These are phyloP conservation scores for Drosophila lacertosa DNA, from an alignment of 1,140 invertebrate genomes.

Conservation along the genomic window DNA sequence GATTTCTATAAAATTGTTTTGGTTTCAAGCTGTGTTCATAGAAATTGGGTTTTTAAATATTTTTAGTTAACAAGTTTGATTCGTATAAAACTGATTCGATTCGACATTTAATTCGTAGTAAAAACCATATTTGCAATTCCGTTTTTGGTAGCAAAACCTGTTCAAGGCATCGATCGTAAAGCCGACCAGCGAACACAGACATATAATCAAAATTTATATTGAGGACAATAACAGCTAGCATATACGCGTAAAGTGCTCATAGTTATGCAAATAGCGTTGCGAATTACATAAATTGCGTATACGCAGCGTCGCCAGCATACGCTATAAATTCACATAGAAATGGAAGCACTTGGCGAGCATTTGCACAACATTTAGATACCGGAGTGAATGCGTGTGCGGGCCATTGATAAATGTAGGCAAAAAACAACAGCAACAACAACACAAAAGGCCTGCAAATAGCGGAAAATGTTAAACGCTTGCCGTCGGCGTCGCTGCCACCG, in stretches of 20 bases:
- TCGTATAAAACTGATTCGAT: too few relatives aligned
- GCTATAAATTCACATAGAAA: slow-evolving; percentile 81
- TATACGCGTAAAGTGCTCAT: slow-evolving; percentile 39
- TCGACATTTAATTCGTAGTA: too few relatives aligned
- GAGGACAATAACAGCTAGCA: slow-evolving; percentile 3
- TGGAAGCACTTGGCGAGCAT: slow-evolving; percentile 53
- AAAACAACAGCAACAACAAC: slow-evolving; percentile 47
- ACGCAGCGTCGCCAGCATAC: slow-evolving; percentile 66
- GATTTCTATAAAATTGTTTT: too few relatives aligned
- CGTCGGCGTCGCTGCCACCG: slow-evolving; percentile 18
- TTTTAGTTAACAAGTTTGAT: too few relatives aligned
- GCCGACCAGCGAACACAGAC: too few relatives aligned
- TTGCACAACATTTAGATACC: slow-evolving; percentile 77
- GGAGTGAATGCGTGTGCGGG: slow-evolving; percentile 20
- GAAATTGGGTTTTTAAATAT: too few relatives aligned
- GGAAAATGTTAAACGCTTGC: slow-evolving; percentile 78
- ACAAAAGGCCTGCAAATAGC: slow-evolving; percentile 78
- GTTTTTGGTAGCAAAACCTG: too few relatives aligned
- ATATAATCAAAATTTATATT: slow-evolving; percentile 4
- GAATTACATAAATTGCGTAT: slow-evolving; percentile 82
- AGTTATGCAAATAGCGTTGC: slow-evolving; percentile 76
- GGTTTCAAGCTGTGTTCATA: too few relatives aligned
- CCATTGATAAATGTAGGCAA: slow-evolving; percentile 67
- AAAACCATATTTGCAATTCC: too few relatives aligned
- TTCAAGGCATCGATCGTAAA: too few relatives aligned